These are phyloP conservation scores for Taxidea taxus DNA, from an alignment of 2,113 vertebrate genomes.

Conservation along the genomic window DNA sequence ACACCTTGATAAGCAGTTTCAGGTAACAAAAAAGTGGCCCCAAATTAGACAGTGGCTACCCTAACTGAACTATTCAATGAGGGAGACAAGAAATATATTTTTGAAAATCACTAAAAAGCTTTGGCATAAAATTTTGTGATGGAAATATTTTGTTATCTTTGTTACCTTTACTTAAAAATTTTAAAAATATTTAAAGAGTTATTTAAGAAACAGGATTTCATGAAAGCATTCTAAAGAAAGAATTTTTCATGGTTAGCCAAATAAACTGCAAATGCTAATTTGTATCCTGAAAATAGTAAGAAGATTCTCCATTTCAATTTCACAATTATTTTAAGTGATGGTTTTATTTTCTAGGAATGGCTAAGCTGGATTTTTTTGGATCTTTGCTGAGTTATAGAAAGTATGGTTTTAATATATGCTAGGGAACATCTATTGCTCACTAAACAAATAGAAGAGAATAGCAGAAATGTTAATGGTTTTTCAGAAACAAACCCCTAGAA, in stretches of 20 bases:
- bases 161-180: not conserved
- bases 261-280: not conserved
- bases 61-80: not conserved
- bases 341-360: not conserved
- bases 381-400: not conserved
- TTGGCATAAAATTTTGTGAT: not conserved
- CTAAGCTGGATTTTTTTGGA: not conserved
- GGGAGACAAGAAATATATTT: not conserved
- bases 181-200: not conserved
- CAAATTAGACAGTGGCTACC: not conserved
- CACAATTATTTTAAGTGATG: not conserved
- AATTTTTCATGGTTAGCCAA: not conserved
- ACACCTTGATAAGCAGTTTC: not conserved
- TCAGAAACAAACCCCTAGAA: not conserved
- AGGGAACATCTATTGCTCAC: not conserved
- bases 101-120: not conserved
- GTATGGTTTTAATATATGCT: not conserved
- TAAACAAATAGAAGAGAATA: not conserved
- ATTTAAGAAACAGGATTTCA: not conserved
- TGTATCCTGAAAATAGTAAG: not conserved
- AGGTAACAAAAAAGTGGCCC: not conserved
- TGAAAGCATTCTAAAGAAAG: not conserved
- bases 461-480: not conserved
- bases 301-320: not conserved
- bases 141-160: not conserved